A percentile compares a stretch with the other conserved stretches of the same genome.
Evolutionary conservation across 2,113 vertebrate species (phyloP).

Genomic region (Nerophis lumbriciformis): DNA sequence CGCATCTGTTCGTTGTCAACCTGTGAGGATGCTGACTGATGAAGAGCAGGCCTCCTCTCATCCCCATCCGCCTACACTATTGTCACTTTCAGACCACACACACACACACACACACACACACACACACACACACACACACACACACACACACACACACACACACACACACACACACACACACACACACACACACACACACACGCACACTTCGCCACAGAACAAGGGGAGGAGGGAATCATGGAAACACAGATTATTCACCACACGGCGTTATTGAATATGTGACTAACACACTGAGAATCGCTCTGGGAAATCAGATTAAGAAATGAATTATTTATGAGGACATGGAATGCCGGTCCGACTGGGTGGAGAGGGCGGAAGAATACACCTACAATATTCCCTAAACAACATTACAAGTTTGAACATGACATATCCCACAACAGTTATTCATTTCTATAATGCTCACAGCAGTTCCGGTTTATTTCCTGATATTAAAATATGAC

Average conservation of each 20-base stretch:
- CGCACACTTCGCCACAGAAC: conserved; percentile 10
- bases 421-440: conserved; percentile 60
- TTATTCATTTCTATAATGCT: conserved; percentile 65
- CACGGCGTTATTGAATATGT: conserved; percentile 71
- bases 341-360: conserved; percentile 54
- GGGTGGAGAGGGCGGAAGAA: conserved; percentile 53
- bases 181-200: neutral
- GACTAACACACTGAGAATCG: conserved; percentile 71
- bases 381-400: conserved; percentile 61
- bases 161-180: neutral
- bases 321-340: conserved; percentile 75
- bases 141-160: neutral
- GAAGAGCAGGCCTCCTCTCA: conserved; percentile 43
- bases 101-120: neutral
- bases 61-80: conserved; percentile 21
- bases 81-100: conserved; percentile 25
- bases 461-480: conserved; percentile 53
- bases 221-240: conserved; percentile 22
- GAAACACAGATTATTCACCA: conserved; percentile 69
- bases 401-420: conserved; percentile 70
- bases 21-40: conserved; percentile 60
- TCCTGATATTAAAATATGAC: conserved; percentile 69
- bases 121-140: neutral
- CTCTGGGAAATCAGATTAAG: conserved; percentile 75
- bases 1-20: conserved; percentile 59